A percentile compares a stretch with the other conserved stretches of the same genome.
These are phyloP conservation scores for Ischnura elegans DNA, from an alignment of 2,888 invertebrate genomes.

Conservation along the genomic window DNA sequence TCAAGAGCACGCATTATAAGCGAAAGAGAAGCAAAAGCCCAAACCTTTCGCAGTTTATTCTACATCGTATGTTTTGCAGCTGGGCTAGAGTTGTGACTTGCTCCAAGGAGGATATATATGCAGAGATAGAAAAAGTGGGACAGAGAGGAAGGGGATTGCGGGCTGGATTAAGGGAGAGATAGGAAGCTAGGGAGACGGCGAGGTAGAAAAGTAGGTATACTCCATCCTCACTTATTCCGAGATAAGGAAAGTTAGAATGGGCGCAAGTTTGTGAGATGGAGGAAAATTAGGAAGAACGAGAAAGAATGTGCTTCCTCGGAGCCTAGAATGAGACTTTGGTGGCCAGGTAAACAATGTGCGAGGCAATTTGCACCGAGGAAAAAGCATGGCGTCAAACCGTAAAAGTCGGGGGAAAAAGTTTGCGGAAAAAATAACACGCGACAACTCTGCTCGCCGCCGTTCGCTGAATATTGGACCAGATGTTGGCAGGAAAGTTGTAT, in stretches of 20 bases:
- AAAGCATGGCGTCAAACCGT: not conserved
- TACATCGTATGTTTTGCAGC: no score
- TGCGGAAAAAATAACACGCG: not conserved
- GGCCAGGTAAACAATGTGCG: not conserved
- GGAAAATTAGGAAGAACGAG: not conserved
- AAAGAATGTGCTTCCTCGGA: not conserved
- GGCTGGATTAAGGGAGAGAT: not conserved
- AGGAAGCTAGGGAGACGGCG: not conserved
- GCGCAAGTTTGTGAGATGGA: not conserved
- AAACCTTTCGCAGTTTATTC: no score
- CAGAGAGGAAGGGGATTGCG: no score
- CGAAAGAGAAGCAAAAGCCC: no score
- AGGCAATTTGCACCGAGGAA: not conserved
- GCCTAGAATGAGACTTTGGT: not conserved
- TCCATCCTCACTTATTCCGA: not conserved
- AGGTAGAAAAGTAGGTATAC: not conserved
- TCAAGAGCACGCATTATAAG: no score
- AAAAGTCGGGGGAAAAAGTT: not conserved
- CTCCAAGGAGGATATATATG: no score
- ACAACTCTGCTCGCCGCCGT: not conserved
- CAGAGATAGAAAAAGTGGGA: no score
- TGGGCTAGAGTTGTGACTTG: no score
- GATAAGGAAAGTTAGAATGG: conserved; percentile 17
- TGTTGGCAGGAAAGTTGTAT: not conserved
- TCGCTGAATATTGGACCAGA: not conserved